Conservation (phyloP, 2,113 vertebrate genomes). For the Mohoua ochrocephala region DNA sequence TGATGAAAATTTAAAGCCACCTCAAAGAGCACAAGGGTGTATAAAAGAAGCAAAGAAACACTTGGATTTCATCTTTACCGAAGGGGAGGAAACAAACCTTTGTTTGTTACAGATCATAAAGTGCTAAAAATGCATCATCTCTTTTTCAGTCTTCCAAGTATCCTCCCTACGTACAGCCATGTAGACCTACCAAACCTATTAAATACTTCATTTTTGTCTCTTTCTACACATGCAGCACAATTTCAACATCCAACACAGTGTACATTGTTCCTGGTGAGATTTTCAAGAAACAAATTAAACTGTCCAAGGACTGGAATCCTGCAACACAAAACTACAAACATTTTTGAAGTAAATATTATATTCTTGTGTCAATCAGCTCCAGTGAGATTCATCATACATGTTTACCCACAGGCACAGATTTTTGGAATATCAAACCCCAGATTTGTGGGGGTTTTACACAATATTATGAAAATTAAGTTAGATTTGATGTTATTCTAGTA, state of each 20-base stretch:
- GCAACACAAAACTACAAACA: not conserved
- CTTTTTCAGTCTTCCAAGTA: not conserved
- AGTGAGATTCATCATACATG: not conserved
- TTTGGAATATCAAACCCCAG: not conserved
- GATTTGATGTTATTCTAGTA: not conserved
- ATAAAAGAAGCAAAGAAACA: not conserved
- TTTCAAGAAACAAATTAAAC: not conserved
- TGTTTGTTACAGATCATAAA: not conserved
- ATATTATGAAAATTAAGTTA: not conserved
- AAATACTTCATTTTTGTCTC: not conserved
- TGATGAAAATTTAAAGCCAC: not conserved
- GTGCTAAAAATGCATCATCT: not conserved
- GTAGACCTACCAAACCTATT: not conserved
- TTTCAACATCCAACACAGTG: not conserved
- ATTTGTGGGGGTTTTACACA: fast-evolving
- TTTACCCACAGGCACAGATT: not conserved
- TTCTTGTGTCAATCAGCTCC: not conserved
- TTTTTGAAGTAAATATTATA: not conserved
- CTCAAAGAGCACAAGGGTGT: not conserved
- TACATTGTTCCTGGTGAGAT: not conserved
- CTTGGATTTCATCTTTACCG: not conserved
- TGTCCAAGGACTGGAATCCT: not conserved
- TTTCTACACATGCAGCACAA: not conserved
- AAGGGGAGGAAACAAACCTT: not conserved
- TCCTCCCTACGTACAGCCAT: not conserved